phyloP scores from a whole-genome alignment of 2,797 vertebrate species.

The Dermochelys coriacea region DNA sequence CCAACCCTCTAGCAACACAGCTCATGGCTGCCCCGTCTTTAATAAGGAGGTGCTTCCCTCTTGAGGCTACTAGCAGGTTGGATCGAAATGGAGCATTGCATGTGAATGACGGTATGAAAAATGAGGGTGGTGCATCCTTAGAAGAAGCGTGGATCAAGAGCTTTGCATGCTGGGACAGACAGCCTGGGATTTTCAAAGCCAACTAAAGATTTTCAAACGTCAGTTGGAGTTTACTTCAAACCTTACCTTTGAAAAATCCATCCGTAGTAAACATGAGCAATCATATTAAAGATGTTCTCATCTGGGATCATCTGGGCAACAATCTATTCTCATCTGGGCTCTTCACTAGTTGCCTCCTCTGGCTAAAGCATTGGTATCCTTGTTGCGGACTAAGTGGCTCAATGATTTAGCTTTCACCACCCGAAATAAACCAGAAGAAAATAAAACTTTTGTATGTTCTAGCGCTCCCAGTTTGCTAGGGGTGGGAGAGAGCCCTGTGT shows the following conservation, averaged over 20 bases:
- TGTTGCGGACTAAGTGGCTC: not conserved
- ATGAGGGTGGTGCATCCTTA: not conserved
- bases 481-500: slow-evolving; percentile 23
- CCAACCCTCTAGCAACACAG: not conserved
- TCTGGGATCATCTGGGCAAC: not conserved
- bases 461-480: not conserved
- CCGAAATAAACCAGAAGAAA: slow-evolving; percentile 16
- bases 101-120: not conserved
- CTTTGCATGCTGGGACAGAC: not conserved
- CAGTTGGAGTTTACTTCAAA: not conserved
- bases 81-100: not conserved
- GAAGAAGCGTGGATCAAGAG: not conserved
- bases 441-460: not conserved
- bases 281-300: not conserved
- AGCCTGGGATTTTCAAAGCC: not conserved
- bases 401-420: slow-evolving; percentile 31
- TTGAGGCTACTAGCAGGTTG: not conserved
- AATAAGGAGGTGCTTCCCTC: not conserved
- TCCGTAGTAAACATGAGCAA: not conserved
- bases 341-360: not conserved
- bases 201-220: not conserved
- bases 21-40: not conserved
- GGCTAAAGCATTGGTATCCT: not conserved
- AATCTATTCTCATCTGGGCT: not conserved
- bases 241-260: not conserved